phyloP scores from a whole-genome alignment of 2,113 vertebrate genomes.

The Gobius niger region DNA sequence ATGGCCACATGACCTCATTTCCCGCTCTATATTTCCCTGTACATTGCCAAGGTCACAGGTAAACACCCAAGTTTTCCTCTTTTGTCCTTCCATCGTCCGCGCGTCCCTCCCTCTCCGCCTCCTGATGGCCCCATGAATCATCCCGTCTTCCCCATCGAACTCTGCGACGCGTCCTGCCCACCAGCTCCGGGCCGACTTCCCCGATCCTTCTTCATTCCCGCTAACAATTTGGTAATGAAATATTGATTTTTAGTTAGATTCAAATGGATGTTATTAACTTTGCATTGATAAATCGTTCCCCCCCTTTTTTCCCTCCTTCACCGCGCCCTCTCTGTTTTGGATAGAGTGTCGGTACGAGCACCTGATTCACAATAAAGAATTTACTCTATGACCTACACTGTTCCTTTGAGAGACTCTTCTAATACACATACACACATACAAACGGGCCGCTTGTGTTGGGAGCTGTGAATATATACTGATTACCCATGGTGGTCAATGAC shows the following conservation, averaged over 20 bases:
- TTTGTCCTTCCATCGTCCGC: conserved; percentile 82
- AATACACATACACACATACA: conserved; percentile 13
- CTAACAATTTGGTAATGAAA: conserved; percentile 99
- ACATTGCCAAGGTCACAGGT: conserved; percentile 87
- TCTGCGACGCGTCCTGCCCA: conserved; percentile 88
- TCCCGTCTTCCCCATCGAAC: conserved; percentile 95
- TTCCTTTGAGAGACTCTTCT: conserved; percentile 31
- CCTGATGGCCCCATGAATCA: conserved; percentile 96
- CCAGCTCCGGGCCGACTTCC: conserved; percentile 91
- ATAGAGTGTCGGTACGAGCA: conserved; percentile 57
- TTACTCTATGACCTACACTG: conserved; percentile 59
- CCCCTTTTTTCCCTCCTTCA: conserved; percentile 66
- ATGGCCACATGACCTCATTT: conserved; percentile 91
- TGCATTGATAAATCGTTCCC: conserved; percentile 99
- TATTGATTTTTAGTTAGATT: conserved; percentile 99
- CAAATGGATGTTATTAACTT: conserved; percentile 99
- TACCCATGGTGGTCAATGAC: conserved; percentile 35
- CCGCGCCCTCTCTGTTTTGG: conserved; percentile 53
- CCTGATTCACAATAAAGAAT: conserved; percentile 65
- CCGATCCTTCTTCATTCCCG: conserved; percentile 99
- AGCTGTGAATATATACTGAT: conserved; percentile 48
- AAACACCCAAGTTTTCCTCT: conserved; percentile 84
- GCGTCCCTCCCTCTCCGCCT: conserved; percentile 62
- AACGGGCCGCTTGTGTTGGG: conserved; percentile 22
- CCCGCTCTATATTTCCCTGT: conserved; percentile 76